Evolutionary conservation across 1,140 invertebrate species (phyloP).

Genomic region (Patella vulgata): DNA sequence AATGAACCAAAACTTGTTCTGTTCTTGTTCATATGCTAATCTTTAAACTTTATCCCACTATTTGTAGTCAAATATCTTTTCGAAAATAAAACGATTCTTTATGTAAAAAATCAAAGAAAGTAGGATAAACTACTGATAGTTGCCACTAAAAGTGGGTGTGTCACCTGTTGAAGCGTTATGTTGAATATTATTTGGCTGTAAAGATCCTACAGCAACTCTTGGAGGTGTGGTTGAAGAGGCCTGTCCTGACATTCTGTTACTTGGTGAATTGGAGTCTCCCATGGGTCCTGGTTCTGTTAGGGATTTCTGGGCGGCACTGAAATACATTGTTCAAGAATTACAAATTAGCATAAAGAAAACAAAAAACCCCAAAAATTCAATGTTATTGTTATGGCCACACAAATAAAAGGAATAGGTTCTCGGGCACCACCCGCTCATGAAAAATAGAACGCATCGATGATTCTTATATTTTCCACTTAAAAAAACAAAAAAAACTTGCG

Average conservation of each 20-base stretch:
- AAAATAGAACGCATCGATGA: too few relatives aligned
- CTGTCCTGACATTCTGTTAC: background rate
- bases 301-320: background rate
- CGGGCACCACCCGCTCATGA: too few relatives aligned
- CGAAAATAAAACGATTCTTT: too few relatives aligned
- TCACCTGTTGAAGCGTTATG: conserved; percentile 13
- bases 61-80: too few relatives aligned
- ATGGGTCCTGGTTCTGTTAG: conserved; percentile 12
- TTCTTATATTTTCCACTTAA: too few relatives aligned
- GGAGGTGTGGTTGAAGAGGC: conserved; percentile 4
- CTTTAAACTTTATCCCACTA: too few relatives aligned
- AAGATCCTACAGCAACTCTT: conserved; percentile 27
- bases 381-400: background rate
- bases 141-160: conserved; percentile 26
- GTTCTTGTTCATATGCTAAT: too few relatives aligned
- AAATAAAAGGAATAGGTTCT: too few relatives aligned
- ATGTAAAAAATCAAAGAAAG: too few relatives aligned
- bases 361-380: background rate
- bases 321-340: background rate
- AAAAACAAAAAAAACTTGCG: too few relatives aligned
- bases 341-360: background rate
- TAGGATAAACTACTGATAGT: background rate
- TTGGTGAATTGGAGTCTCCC: background rate
- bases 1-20: too few relatives aligned
- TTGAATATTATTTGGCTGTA: conserved; percentile 38